phyloP scores from a whole-genome alignment of 1,140 invertebrate species.

The Rhynchophorus ferrugineus region DNA sequence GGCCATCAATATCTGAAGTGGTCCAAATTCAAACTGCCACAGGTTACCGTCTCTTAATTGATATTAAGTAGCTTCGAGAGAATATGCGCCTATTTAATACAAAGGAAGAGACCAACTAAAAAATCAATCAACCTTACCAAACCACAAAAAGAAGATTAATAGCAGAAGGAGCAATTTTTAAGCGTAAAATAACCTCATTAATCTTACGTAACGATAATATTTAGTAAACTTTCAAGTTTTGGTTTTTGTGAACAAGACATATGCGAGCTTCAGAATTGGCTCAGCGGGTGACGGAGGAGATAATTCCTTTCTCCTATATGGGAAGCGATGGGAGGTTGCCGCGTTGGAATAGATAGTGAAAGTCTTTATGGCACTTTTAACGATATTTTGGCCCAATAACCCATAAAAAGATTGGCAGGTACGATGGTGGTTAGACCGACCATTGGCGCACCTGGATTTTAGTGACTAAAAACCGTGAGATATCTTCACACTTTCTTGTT shows the following conservation, averaged over 20 bases:
- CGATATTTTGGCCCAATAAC: constrained; percentile 23
- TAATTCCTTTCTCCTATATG: constrained; percentile 14
- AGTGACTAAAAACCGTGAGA: not conserved
- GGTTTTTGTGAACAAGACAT: constrained; percentile 22
- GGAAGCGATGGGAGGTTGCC: constrained; percentile 13
- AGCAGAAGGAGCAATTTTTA: constrained; percentile 20
- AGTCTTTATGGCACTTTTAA: constrained; percentile 15
- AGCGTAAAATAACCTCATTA: constrained; percentile 19
- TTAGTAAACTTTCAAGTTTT: constrained; percentile 21
- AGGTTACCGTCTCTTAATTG: too few relatives aligned
- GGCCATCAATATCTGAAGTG: too few relatives aligned
- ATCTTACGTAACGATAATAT: constrained; percentile 20
- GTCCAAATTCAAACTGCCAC: too few relatives aligned
- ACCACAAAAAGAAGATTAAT: constrained; percentile 21
- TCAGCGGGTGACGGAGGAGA: constrained; percentile 12
- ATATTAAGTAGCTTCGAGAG: too few relatives aligned
- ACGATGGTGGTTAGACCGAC: not conserved
- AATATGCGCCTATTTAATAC: too few relatives aligned
- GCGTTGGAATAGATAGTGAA: constrained; percentile 11
- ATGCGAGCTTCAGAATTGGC: constrained; percentile 19
- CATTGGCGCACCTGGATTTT: constrained; percentile 2
- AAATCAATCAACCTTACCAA: constrained; percentile 1
- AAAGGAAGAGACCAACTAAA: too few relatives aligned
- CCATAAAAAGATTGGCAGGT: constrained; percentile 14
- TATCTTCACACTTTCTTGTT: too few relatives aligned